These are phyloP conservation scores for Astropecten irregularis DNA, from an alignment of 53 echinoderm and acorn worm species.

Conservation along the genomic window DNA sequence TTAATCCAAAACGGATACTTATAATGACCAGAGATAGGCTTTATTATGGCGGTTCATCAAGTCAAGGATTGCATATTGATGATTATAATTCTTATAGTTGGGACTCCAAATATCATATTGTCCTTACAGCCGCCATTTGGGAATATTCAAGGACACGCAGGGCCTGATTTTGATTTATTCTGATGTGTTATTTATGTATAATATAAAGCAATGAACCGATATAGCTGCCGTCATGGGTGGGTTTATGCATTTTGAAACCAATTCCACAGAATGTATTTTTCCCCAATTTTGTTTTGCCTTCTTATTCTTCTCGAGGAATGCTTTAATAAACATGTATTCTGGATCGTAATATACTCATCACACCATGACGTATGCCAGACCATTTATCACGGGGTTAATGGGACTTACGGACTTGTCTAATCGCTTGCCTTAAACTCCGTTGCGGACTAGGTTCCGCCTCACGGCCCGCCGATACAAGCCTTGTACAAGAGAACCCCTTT, in stretches of 20 bases:
- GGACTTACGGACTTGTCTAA: not conserved
- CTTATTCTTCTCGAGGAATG: not conserved
- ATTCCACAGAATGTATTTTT: not conserved
- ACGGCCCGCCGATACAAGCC: not conserved
- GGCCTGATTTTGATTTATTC: conserved; percentile 28
- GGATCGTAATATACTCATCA: conserved; percentile 37
- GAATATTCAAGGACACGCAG: no score
- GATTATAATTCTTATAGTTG: no score
- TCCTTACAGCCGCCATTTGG: no score
- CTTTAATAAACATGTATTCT: conserved; percentile 42
- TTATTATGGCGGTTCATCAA: no score
- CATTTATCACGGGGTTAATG: conserved; percentile 36
- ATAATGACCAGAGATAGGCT: no score
- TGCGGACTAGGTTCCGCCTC: conserved; percentile 3
- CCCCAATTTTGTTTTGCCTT: not conserved
- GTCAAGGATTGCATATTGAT: no score
- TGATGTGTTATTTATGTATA: conserved; percentile 31
- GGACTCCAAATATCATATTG: no score
- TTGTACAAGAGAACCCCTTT: conserved; percentile 28
- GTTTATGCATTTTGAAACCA: no score
- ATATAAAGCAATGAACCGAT: no score
- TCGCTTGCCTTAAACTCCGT: conserved; percentile 15
- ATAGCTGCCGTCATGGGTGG: not conserved
- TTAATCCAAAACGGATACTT: no score
- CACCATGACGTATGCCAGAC: conserved; percentile 6